These are phyloP conservation scores for Pheosia tremula DNA, from an alignment of 2,888 invertebrate genomes.

Conservation along the genomic window DNA sequence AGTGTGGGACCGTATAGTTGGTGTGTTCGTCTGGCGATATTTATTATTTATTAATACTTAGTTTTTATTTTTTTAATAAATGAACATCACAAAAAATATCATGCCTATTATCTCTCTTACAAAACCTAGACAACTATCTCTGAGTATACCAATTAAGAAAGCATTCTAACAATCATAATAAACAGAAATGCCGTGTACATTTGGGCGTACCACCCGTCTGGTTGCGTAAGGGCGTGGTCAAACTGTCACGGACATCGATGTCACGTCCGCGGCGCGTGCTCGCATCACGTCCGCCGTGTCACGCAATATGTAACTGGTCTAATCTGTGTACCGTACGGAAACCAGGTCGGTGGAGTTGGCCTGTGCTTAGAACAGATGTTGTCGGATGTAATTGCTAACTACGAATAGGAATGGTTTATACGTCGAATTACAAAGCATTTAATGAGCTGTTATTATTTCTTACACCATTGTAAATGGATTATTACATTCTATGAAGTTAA, in stretches of 20 bases:
- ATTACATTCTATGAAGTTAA: no score
- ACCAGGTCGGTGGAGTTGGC: conserved; percentile 32
- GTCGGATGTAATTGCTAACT: no score
- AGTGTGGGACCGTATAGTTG: no score
- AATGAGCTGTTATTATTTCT: no score
- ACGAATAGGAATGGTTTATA: not conserved
- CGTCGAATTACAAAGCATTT: not conserved
- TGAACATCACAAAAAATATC: not conserved
- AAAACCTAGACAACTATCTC: not conserved
- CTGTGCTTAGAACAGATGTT: conserved; percentile 13
- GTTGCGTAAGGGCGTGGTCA: conserved; percentile 32
- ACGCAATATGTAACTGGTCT: conserved; percentile 51
- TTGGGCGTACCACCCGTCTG: conserved; percentile 7
- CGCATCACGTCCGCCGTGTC: conserved; percentile 56
- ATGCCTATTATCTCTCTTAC: not conserved
- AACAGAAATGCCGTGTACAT: not conserved
- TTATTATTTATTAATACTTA: no score
- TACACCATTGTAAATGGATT: no score
- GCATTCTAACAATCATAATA: conserved; percentile 3
- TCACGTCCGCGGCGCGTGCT: conserved; percentile 72
- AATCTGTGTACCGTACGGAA: conserved; percentile 47
- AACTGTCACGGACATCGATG: conserved; percentile 56
- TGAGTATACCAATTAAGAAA: conserved; percentile 5
- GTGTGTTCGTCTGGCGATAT: no score
- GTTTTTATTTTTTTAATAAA: no score